A percentile compares a stretch with the other conserved stretches of the same genome.
phyloP scores from a whole-genome alignment of 2,888 invertebrate genomes.

The Trypoxylon attenuatum region DNA sequence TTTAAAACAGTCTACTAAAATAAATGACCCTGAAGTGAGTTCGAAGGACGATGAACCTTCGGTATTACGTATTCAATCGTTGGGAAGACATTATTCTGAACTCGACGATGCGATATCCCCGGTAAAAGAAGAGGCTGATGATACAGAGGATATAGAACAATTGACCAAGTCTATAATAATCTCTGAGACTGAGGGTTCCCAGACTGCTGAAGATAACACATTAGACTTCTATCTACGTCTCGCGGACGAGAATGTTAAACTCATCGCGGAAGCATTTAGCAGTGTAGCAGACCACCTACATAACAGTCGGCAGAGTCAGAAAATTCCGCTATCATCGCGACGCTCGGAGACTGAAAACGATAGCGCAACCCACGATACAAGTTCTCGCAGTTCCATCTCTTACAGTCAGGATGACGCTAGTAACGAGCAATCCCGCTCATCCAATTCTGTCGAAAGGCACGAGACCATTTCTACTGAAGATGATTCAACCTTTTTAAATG shows the following conservation, averaged over 20 bases:
- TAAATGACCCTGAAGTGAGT: slow-evolving; percentile 32
- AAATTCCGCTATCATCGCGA: slow-evolving; percentile 32
- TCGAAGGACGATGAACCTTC: slow-evolving; percentile 20
- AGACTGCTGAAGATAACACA: slow-evolving; percentile 24
- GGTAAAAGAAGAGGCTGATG: neutral
- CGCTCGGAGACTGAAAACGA: slow-evolving; percentile 39
- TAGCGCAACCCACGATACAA: slow-evolving; percentile 26
- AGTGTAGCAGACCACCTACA: slow-evolving; percentile 44
- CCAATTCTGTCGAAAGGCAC: slow-evolving; percentile 5
- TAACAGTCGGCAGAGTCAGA: slow-evolving; percentile 38
- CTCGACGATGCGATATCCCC: neutral
- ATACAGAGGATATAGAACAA: slow-evolving; percentile 13
- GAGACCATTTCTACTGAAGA: slow-evolving; percentile 26
- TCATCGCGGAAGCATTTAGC: slow-evolving; percentile 53
- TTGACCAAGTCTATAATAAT: slow-evolving; percentile 11
- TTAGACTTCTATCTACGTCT: slow-evolving; percentile 53
- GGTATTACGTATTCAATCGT: slow-evolving; percentile 20
- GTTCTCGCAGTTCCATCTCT: slow-evolving; percentile 36
- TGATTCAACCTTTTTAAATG: slow-evolving; percentile 10
- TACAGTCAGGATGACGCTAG: slow-evolving; percentile 33
- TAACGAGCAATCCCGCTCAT: slow-evolving; percentile 18
- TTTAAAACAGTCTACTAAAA: slow-evolving; percentile 32
- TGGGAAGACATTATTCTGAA: slow-evolving; percentile 26
- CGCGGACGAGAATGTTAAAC: slow-evolving; percentile 51
- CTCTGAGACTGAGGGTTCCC: slow-evolving; percentile 10